A percentile compares a stretch with the other conserved stretches of the same genome.
Evolutionary conservation across 2,888 invertebrate species (phyloP).

Genomic region (Drosophila longiperda): DNA sequence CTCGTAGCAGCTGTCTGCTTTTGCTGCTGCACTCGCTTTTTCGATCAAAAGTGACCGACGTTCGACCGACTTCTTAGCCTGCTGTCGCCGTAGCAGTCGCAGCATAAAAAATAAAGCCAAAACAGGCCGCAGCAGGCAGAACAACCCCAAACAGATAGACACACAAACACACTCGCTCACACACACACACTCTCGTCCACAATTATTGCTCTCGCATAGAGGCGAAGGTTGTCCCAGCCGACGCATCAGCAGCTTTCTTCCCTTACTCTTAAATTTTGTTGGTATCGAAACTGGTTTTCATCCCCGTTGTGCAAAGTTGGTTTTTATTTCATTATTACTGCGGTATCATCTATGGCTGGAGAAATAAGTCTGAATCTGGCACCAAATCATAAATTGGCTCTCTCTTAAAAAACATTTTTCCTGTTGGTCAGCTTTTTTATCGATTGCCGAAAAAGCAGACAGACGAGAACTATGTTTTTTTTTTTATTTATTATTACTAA

Average conservation of each 20-base stretch:
- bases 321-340: conserved; percentile 70
- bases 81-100: conserved; percentile 36
- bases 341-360: conserved; percentile 37
- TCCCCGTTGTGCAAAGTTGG: conserved; percentile 67
- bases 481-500: background rate
- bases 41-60: conserved; percentile 56
- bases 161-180: conserved; percentile 16
- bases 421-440: conserved; percentile 2
- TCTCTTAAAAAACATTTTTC: background rate
- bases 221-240: conserved; percentile 40
- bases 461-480: background rate
- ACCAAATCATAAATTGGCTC: conserved; percentile 23
- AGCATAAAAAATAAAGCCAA: conserved; percentile 4
- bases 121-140: conserved; percentile 21
- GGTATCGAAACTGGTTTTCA: conserved; percentile 66
- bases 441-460: background rate
- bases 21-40: conserved; percentile 37
- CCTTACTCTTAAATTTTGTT: conserved; percentile 56
- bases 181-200: conserved; percentile 10
- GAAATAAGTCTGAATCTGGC: conserved; percentile 39
- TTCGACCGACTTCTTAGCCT: conserved; percentile 60
- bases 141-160: conserved; percentile 50
- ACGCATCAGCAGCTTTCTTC: conserved; percentile 62
- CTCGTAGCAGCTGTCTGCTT: conserved; percentile 13
- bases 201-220: conserved; percentile 37